Percentiles rank a stretch among this genome's conserved stretches.
phyloP scores from a whole-genome alignment of 30 jellyfish, hydroid and myxozoan genomes.

The Mastigias papua region DNA sequence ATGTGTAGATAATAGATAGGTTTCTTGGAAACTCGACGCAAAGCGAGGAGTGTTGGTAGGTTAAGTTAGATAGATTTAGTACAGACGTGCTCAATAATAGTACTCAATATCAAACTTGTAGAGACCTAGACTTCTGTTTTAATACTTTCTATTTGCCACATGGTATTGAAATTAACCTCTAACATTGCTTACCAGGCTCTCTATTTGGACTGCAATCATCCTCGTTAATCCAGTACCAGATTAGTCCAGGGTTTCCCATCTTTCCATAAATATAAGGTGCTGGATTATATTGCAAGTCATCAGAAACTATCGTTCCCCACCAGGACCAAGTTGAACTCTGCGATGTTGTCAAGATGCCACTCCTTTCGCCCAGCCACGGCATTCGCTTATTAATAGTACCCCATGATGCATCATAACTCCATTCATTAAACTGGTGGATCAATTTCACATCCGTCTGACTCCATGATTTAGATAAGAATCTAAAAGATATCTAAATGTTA shows the following conservation, averaged over 20 bases:
- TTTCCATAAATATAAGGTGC: constrained; percentile 65
- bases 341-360: constrained; percentile 84
- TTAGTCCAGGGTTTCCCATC: constrained; percentile 67
- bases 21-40: too few species aligned
- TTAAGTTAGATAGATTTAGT: too few species aligned
- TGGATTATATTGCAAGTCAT: constrained; percentile 58
- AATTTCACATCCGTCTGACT: constrained; percentile 47
- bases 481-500: neutral
- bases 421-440: constrained; percentile 57
- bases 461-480: constrained; percentile 31
- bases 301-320: constrained; percentile 81
- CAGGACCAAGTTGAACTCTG: constrained; percentile 41
- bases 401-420: constrained; percentile 78
- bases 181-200: constrained; percentile 77
- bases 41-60: too few species aligned
- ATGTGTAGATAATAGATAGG: too few species aligned
- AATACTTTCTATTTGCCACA: too few species aligned
- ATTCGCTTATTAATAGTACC: constrained; percentile 54
- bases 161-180: too few species aligned
- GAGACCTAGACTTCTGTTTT: too few species aligned
- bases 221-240: constrained; percentile 88
- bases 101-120: too few species aligned
- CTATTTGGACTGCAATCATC: constrained; percentile 80
- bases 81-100: too few species aligned
- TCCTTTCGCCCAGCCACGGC: constrained; percentile 83